Percentiles rank a stretch among this genome's conserved stretches.
Evolutionary conservation across 2,113 vertebrate genomes (phyloP).

Genomic region (Cranoglanis bouderius): DNA sequence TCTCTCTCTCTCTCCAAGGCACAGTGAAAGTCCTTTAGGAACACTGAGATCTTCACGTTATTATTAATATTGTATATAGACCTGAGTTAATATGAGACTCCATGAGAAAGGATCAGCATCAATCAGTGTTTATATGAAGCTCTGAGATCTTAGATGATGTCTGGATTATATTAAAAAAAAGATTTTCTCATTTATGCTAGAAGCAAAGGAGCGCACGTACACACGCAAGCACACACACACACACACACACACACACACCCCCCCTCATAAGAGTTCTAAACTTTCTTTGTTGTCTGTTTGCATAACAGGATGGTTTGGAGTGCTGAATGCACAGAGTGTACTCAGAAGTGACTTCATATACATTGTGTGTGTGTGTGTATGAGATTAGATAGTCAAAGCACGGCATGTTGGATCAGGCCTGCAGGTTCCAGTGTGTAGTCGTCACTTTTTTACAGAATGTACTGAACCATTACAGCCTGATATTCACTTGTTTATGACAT

Average conservation of each 20-base stretch:
- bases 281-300: neutral
- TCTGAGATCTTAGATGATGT: neutral
- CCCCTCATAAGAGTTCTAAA: neutral
- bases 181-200: no score
- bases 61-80: neutral
- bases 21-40: no score
- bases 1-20: neutral
- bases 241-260: neutral
- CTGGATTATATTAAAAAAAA: no score
- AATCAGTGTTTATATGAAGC: neutral
- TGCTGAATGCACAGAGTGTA: slow-evolving; percentile 56
- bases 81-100: neutral
- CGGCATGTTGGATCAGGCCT: slow-evolving; percentile 12
- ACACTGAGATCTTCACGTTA: neutral
- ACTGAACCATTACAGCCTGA: neutral
- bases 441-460: neutral
- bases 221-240: neutral
- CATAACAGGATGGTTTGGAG: neutral
- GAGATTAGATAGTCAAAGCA: slow-evolving; percentile 26
- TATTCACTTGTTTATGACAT: slow-evolving; percentile 4
- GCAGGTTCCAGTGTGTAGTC: slow-evolving; percentile 38
- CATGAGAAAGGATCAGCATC: neutral
- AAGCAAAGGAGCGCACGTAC: neutral
- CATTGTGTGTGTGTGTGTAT: neutral
- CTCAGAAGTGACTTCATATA: slow-evolving; percentile 66